Evolutionary conservation across 2,797 vertebrate species (phyloP).

Genomic region (Sternotherus odoratus): DNA sequence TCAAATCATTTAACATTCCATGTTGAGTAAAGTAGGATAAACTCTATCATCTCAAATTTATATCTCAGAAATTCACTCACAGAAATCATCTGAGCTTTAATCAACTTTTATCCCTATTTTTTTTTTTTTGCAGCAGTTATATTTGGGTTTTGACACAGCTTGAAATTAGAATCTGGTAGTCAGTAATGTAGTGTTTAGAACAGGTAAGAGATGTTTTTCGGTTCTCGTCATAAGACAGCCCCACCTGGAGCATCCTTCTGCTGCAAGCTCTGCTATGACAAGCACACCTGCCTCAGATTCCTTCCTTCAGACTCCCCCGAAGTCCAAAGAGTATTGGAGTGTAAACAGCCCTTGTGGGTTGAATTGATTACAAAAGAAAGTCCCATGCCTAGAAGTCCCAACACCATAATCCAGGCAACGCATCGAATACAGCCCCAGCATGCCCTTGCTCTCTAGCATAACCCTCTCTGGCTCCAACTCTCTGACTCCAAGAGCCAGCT

Average conservation of each 20-base stretch:
- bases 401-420: not conserved
- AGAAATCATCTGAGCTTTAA: not conserved
- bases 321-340: not conserved
- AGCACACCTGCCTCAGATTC: not conserved
- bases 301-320: not conserved
- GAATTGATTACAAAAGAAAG: not conserved
- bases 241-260: no score
- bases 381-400: not conserved
- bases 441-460: not conserved
- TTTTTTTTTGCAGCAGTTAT: not conserved
- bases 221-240: not conserved
- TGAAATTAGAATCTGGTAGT: not conserved
- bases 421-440: not conserved
- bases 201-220: not conserved
- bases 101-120: not conserved
- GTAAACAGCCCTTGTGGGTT: not conserved
- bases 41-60: not conserved
- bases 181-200: conserved; percentile 2
- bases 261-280: no score
- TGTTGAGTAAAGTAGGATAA: not conserved
- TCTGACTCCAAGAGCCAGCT: no score
- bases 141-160: not conserved
- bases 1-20: not conserved
- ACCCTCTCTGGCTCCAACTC: no score
- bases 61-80: not conserved